These are phyloP conservation scores for Synergus umbraculus DNA, from an alignment of 2,888 invertebrate genomes.

Conservation along the genomic window DNA sequence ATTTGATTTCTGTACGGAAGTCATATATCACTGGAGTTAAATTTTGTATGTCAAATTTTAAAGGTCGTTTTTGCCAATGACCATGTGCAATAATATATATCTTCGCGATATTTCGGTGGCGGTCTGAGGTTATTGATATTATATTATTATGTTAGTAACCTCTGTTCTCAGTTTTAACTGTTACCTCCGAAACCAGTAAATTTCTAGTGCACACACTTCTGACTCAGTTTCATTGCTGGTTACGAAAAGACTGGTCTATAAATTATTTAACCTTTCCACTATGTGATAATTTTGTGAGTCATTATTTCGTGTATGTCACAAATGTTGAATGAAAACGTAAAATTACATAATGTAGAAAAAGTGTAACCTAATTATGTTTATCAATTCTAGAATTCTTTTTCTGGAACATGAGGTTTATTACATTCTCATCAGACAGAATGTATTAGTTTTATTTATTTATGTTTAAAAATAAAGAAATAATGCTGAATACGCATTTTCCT, in stretches of 20 bases:
- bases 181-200: constrained; percentile 1
- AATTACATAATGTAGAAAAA: neutral
- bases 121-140: neutral
- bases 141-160: neutral
- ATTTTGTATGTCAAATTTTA: neutral
- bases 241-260: neutral
- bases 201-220: neutral
- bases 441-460: neutral
- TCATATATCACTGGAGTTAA: neutral
- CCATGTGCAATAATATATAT: neutral
- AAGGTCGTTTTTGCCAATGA: neutral
- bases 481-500: too few relatives aligned
- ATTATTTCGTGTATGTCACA: neutral
- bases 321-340: neutral
- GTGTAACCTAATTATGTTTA: neutral
- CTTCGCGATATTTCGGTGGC: neutral
- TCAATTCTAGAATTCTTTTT: neutral
- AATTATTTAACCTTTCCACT: constrained; percentile 9
- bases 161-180: neutral
- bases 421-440: too few relatives aligned
- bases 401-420: neutral
- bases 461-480: neutral
- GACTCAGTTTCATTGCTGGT: neutral
- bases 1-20: neutral
- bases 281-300: neutral